A percentile compares a stretch with the other conserved stretches of the same genome.
These are phyloP conservation scores for Dryocosmus kuriphilus DNA, from an alignment of 2,888 invertebrate genomes.

Conservation along the genomic window DNA sequence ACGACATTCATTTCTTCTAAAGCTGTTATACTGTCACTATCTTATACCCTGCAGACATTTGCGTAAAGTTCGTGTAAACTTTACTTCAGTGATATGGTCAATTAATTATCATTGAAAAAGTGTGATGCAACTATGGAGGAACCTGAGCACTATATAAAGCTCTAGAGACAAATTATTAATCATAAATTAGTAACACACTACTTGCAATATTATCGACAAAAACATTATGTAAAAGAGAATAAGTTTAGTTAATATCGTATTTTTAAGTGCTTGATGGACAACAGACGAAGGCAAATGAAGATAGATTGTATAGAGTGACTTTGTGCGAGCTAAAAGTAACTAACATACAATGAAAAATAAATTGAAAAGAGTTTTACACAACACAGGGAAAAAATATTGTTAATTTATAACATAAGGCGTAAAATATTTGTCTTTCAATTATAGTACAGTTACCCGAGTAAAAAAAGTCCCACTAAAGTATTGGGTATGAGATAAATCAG, in stretches of 20 bases:
- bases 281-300: too few species aligned
- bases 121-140: background rate
- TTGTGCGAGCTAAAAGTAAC: too few species aligned
- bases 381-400: too few species aligned
- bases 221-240: background rate
- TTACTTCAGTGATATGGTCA: background rate
- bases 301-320: too few species aligned
- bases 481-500: too few species aligned
- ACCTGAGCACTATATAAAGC: background rate
- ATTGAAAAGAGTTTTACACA: too few species aligned
- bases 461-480: too few species aligned
- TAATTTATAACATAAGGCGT: too few species aligned
- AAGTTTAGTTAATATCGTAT: background rate
- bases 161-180: background rate
- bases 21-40: background rate
- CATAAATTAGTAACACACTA: background rate
- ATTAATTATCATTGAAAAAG: background rate
- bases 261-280: background rate
- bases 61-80: background rate
- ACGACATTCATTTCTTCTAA: background rate
- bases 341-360: too few species aligned
- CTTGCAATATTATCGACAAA: background rate
- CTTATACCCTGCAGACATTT: background rate
- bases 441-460: too few species aligned
- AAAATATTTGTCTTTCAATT: too few species aligned